A percentile compares a stretch with the other conserved stretches of the same genome.
These are phyloP conservation scores for Prolemur simus DNA, from an alignment of 2,113 vertebrate species.

Conservation along the genomic window DNA sequence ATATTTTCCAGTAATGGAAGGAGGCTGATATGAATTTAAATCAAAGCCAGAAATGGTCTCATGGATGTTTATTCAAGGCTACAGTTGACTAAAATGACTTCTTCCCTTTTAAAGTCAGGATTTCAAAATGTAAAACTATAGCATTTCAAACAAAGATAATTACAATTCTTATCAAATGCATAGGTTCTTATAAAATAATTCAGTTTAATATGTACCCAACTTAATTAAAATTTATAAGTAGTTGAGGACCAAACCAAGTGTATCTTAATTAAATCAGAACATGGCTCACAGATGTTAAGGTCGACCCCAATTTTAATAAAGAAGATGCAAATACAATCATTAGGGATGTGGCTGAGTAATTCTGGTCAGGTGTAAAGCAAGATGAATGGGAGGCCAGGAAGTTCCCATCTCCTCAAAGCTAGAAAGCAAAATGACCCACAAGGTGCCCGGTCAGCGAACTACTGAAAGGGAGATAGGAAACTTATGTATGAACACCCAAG, in stretches of 20 bases:
- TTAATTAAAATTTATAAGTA: constrained; percentile 73
- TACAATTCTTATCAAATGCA: constrained; percentile 63
- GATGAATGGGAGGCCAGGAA: constrained; percentile 6
- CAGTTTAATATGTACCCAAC: constrained; percentile 23
- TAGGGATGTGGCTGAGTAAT: constrained; percentile 8
- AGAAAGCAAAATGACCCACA: background rate
- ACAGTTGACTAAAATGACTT: constrained; percentile 38
- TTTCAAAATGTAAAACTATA: constrained; percentile 64
- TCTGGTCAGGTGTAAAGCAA: constrained; percentile 11
- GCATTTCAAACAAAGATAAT: constrained; percentile 64
- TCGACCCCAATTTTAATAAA: constrained; percentile 69
- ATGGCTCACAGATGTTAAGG: constrained; percentile 61
- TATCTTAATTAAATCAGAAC: constrained; percentile 80
- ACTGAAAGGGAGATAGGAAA: background rate
- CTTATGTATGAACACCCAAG: background rate
- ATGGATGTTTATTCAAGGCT: background rate
- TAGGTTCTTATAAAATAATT: constrained; percentile 59
- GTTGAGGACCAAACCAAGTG: constrained; percentile 56
- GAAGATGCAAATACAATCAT: constrained; percentile 55
- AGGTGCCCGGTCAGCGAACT: background rate
- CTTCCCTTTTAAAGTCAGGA: constrained; percentile 16
- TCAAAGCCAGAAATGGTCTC: background rate
- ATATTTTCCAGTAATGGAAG: background rate
- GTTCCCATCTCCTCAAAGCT: background rate
- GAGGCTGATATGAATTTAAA: background rate